phyloP scores from a whole-genome alignment of 2,888 invertebrate genomes.

The Oegoconia quadripuncta region DNA sequence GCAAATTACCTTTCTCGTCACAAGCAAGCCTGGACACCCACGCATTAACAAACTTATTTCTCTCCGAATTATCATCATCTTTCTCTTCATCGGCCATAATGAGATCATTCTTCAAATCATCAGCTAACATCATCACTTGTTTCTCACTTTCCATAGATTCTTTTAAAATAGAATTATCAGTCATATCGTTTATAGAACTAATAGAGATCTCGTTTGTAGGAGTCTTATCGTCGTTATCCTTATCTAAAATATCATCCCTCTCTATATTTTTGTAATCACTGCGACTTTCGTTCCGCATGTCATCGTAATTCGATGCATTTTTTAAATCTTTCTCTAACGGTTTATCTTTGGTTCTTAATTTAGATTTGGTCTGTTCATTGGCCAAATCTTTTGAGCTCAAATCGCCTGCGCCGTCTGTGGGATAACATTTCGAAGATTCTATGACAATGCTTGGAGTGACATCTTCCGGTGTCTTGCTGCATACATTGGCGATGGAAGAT shows the following conservation, averaged over 20 bases:
- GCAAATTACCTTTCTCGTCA: slow-evolving; percentile 67
- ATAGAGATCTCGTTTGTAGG: slow-evolving; percentile 73
- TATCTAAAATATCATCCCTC: slow-evolving; percentile 50
- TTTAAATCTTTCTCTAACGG: slow-evolving; percentile 59
- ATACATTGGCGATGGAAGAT: slow-evolving; percentile 54
- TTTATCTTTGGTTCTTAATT: slow-evolving; percentile 56
- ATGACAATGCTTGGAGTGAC: slow-evolving; percentile 45
- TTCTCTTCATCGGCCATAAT: slow-evolving; percentile 74
- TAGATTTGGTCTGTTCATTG: slow-evolving; percentile 47
- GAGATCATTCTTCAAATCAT: slow-evolving; percentile 72
- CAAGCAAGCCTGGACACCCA: slow-evolving; percentile 69
- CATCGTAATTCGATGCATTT: slow-evolving; percentile 59
- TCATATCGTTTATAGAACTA: slow-evolving; percentile 71
- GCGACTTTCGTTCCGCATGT: slow-evolving; percentile 47
- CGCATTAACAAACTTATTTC: slow-evolving; percentile 72
- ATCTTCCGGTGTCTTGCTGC: slow-evolving; percentile 54
- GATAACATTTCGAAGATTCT: slow-evolving; percentile 35
- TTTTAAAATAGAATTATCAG: slow-evolving; percentile 68
- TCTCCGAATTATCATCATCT: slow-evolving; percentile 72
- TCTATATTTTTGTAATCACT: slow-evolving; percentile 43
- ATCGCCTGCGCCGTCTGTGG: slow-evolving; percentile 31
- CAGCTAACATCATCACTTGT: slow-evolving; percentile 62
- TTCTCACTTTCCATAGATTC: slow-evolving; percentile 74
- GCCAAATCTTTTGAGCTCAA: slow-evolving; percentile 31
- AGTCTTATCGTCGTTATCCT: slow-evolving; percentile 62